Base-by-base conservation (phyloP, 2,888 invertebrate species). In the Rhopalosiphum nymphaeae region DNA sequence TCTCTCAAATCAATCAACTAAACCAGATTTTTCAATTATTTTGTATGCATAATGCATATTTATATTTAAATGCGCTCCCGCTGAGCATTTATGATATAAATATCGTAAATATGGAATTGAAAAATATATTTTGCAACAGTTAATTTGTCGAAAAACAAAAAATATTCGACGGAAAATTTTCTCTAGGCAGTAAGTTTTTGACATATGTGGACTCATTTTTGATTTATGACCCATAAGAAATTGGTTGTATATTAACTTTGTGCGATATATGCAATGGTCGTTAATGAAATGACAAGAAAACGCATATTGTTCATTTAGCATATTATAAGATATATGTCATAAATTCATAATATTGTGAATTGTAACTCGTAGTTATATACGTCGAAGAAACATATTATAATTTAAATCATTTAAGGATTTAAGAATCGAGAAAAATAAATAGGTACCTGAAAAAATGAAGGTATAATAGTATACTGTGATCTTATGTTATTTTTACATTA, bases 81-180 rank as follows among this genome's bases (percentile, higher is more conserved):
- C 1, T 5, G 46, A n/a, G n/a, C 53, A 87, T 29, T 21, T 44
- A n/a, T 49, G 26, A n/a, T n/a, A n/a, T 87, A n/a, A n/a, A n/a
- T 87, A 16, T 49, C 87, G 49, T 46, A n/a, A 5, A 87, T 49
- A 29, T 9, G 87, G 44, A n/a, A 36, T 21, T 49, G 10, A 53
- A 87, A 36, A 87, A 49, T 87, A 87, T 49, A 53, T 87, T 87
- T 87, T n/a, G 21, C n/a, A n/a, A 49, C n/a, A n/a, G n/a, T 53
- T 53, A 87, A 87, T 87, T 87, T 36, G 49, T 87, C 53, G 9
- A 49, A 49, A 49, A 53, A 87, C 16, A 87, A 87, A 78, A 78
- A 67, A 29, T 5, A 53, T 36, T 49, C 0, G 10, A 16, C 10
- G 0, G 87, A 21, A 53, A 78, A 87, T 9, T 36, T 7, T n/a